These are phyloP conservation scores for Ruditapes philippinarum DNA, from an alignment of 1,140 invertebrate species.

Conservation along the genomic window DNA sequence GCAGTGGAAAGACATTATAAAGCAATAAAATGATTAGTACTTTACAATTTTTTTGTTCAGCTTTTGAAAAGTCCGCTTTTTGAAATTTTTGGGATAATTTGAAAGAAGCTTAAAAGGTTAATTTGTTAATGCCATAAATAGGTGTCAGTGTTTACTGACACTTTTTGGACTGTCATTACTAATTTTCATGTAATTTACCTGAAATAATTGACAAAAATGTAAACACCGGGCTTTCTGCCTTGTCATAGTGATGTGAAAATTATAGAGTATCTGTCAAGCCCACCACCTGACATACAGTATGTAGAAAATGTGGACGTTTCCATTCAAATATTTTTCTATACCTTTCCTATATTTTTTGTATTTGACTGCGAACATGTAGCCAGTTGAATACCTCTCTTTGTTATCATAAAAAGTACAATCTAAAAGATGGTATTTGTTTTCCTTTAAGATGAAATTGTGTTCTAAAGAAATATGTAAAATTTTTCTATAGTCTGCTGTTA, in stretches of 20 bases:
- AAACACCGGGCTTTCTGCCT: neutral
- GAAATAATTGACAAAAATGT: slow-evolving; percentile 16
- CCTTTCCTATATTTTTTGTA: too few species aligned
- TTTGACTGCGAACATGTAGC: too few species aligned
- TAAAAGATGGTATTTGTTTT: too few species aligned
- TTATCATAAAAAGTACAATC: too few species aligned
- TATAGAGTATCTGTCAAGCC: neutral
- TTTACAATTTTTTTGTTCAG: neutral
- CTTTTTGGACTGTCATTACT: slow-evolving; percentile 9
- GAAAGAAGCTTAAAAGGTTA: slow-evolving; percentile 16
- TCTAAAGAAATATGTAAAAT: too few species aligned
- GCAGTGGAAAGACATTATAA: neutral
- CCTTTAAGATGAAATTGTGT: too few species aligned
- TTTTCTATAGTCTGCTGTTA: too few species aligned
- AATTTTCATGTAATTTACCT: slow-evolving; percentile 26
- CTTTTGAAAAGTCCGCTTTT: neutral
- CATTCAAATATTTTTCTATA: too few species aligned
- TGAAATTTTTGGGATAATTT: neutral
- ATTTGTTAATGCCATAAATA: slow-evolving; percentile 6
- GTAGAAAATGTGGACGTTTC: neutral
- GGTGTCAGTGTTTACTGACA: slow-evolving; percentile 6
- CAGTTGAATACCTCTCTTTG: too few species aligned
- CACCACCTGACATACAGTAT: neutral
- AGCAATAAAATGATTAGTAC: neutral
- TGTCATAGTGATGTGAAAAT: slow-evolving; percentile 5